phyloP scores from a whole-genome alignment of 2,888 invertebrate species.

The Hypena proboscidalis region DNA sequence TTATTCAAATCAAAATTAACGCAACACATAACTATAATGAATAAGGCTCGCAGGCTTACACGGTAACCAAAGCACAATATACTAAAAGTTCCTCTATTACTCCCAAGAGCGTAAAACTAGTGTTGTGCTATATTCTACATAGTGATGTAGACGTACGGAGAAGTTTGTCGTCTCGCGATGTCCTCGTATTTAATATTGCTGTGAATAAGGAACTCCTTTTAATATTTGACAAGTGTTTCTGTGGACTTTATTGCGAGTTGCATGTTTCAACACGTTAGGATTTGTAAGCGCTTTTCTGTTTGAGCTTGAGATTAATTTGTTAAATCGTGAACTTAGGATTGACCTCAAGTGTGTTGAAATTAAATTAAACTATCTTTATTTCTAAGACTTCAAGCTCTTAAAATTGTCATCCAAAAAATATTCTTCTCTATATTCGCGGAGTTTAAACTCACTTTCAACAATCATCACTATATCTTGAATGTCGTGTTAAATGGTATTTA shows the following conservation, averaged over 20 bases:
- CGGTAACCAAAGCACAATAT: constrained; percentile 27
- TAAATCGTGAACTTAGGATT: too few relatives aligned
- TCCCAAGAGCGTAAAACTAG: constrained; percentile 36
- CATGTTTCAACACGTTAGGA: background rate
- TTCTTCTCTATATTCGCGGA: too few relatives aligned
- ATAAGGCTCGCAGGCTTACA: constrained; percentile 44
- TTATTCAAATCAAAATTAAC: constrained; percentile 38
- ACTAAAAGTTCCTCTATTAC: constrained; percentile 45
- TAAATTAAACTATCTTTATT: too few relatives aligned
- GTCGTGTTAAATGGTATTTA: too few relatives aligned
- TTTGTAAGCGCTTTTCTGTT: background rate
- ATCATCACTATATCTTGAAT: too few relatives aligned
- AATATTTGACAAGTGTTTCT: constrained; percentile 35
- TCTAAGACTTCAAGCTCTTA: too few relatives aligned
- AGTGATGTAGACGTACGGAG: constrained; percentile 36
- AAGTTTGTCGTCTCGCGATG: constrained; percentile 40
- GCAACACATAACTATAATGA: constrained; percentile 45
- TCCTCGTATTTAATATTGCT: constrained; percentile 34
- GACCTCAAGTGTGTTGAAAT: too few relatives aligned
- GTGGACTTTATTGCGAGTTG: constrained; percentile 1
- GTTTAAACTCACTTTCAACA: too few relatives aligned
- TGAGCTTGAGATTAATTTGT: too few relatives aligned
- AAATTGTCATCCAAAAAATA: too few relatives aligned
- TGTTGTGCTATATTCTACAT: constrained; percentile 7
- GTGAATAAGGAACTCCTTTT: constrained; percentile 38